Evolutionary conservation across 2,888 invertebrate genomes (phyloP).

Genomic region (Pteria penguin): DNA sequence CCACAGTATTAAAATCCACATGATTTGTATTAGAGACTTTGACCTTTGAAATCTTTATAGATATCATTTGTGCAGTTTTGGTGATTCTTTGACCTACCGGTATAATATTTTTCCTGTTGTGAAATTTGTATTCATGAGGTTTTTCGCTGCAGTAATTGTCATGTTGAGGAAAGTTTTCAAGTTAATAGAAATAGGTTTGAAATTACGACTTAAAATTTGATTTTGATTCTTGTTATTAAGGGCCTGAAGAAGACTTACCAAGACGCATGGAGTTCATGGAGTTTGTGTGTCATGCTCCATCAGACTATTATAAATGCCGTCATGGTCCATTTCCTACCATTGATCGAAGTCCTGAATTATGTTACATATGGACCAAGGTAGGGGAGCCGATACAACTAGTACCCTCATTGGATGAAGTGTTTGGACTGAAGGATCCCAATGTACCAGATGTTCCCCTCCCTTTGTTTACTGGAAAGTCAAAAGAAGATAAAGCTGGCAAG

Average conservation of each 20-base stretch:
- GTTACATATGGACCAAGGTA: conserved; percentile 77
- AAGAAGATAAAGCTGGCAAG: conserved; percentile 27
- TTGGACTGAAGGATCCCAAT: conserved; percentile 55
- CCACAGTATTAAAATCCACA: no score
- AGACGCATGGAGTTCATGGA: conserved; percentile 92
- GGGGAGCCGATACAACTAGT: conserved; percentile 72
- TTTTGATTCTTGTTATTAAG: conserved; percentile 81
- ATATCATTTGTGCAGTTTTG: no score
- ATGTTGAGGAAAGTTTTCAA: no score
- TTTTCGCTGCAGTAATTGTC: no score
- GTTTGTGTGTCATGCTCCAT: conserved; percentile 95
- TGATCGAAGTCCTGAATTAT: conserved; percentile 71
- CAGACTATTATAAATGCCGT: conserved; percentile 88
- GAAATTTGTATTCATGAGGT: no score
- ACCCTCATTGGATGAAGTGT: conserved; percentile 74
- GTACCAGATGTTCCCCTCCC: neutral
- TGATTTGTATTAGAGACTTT: no score
- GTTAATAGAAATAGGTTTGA: no score
- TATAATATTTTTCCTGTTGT: no score
- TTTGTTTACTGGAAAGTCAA: conserved; percentile 14
- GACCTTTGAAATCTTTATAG: no score
- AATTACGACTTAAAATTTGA: neutral
- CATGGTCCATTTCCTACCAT: conserved; percentile 87
- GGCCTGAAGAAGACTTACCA: conserved; percentile 94
- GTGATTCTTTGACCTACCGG: no score